Evolutionary conservation across 2,888 invertebrate genomes (phyloP), one percentile per base, ranked within the genome.

Genomic region (Melanophora roralis): DNA sequence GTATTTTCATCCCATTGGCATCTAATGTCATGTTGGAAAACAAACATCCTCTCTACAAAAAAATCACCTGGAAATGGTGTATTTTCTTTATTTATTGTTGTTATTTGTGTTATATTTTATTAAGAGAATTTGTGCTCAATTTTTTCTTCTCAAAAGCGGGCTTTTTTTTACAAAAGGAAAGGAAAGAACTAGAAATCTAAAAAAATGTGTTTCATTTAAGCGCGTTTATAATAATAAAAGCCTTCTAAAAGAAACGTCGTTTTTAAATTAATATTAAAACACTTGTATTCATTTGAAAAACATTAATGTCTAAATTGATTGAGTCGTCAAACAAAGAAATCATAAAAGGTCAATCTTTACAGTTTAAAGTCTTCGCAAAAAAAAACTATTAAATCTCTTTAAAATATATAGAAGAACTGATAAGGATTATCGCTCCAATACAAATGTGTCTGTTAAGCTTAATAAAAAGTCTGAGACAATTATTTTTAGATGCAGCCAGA

Each of bases 51-150:
- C n/a, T n/a, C n/a, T n/a, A n/a, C n/a, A n/a, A n/a, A n/a, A n/a
- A n/a, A n/a, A n/a, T n/a, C n/a, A n/a, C n/a, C n/a, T n/a, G 57
- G 59, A 59, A 49, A 49, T 49, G 38, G 69, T 69, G 45, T 47
- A 57, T 23, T 38, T 57, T 16, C 36, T 34, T 36, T 8, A 2
- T 36, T 36, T 36, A 2, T 36, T 36, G 14, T 45, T 34, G 19
- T 11, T 43, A 14, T 43, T 19, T 19, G 16, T 45, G 3, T 68
- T 43, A 36, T 55, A 14, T 14, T 59, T 59, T 49, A 71, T 71
- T 40, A 49, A 40, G 32, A 49, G 7, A 36, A 57, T 57, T 45
- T 57, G 68, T 49, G 16, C 38, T 55, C n/a, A 55, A 2, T 47
- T 47, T 59, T n/a, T 47, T 59, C 12, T 49, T 23, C 23, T 47